Conservation (phyloP, 2,888 invertebrate species). For the Yponomeuta sedellus region DNA sequence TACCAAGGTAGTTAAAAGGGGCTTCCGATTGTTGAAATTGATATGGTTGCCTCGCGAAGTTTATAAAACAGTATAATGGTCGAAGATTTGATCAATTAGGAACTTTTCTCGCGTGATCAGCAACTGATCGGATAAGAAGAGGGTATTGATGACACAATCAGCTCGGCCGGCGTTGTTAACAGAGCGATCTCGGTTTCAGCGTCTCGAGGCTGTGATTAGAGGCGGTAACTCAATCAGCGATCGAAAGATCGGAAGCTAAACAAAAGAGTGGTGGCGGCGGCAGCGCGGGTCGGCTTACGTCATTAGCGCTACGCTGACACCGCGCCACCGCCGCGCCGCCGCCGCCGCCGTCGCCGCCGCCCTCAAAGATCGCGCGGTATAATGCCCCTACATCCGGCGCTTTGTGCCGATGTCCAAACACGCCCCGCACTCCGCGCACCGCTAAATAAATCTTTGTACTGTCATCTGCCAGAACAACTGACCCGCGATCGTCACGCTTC, state of each 20-base stretch:
- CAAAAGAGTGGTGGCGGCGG: neutral
- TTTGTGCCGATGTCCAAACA: conserved; percentile 60
- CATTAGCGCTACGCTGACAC: conserved; percentile 48
- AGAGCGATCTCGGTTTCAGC: conserved; percentile 8
- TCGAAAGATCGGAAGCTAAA: conserved; percentile 11
- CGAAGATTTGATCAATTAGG: conserved; percentile 6
- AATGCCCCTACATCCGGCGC: conserved; percentile 51
- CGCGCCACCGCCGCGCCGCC: neutral
- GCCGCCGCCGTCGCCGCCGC: neutral
- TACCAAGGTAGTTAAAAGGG: too few species aligned
- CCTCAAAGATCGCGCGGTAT: conserved; percentile 36
- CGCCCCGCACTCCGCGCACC: conserved; percentile 23
- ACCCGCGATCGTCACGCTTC: neutral
- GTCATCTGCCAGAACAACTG: too few species aligned
- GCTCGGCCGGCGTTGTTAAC: conserved; percentile 35
- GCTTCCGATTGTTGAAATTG: too few species aligned
- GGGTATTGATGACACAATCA: conserved; percentile 63
- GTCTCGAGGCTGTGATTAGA: conserved; percentile 48
- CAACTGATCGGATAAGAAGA: conserved; percentile 44
- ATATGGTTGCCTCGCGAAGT: too few species aligned
- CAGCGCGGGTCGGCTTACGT: conserved; percentile 53
- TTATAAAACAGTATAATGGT: neutral
- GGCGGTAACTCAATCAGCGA: conserved; percentile 55
- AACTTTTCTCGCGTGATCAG: conserved; percentile 5
- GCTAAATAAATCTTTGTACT: neutral